Conservation (phyloP, 2,797 vertebrate genomes). For the Holocentrus rufus region DNA sequence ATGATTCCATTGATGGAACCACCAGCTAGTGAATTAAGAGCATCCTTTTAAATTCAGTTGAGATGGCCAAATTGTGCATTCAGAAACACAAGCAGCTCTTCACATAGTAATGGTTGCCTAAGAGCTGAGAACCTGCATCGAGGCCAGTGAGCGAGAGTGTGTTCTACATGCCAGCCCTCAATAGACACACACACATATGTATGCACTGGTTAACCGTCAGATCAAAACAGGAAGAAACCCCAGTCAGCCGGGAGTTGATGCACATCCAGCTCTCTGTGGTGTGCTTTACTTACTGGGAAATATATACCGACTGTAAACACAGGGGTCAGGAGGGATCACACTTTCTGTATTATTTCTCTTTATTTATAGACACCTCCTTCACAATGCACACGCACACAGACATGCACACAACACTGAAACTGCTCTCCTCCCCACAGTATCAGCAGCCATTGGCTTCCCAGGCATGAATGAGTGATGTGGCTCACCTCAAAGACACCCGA, state of each 20-base stretch:
- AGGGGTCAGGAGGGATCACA: constrained; percentile 16
- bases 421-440: constrained; percentile 8
- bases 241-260: constrained; percentile 15
- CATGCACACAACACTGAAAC: background rate
- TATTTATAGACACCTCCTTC: background rate
- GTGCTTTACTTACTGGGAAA: background rate
- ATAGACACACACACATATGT: background rate
- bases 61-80: no score
- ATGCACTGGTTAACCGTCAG: background rate
- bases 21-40: no score
- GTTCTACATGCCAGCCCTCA: no score
- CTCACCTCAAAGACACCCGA: constrained; percentile 24
- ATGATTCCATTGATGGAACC: no score
- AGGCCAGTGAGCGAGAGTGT: no score
- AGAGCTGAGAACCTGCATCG: no score
- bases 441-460: constrained; percentile 15
- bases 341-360: background rate
- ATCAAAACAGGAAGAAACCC: constrained; percentile 13
- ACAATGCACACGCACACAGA: constrained; percentile 14
- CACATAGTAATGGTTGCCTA: no score
- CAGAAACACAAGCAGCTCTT: no score
- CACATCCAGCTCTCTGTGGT: constrained; percentile 9
- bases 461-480: constrained; percentile 28
- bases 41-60: no score
- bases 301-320: constrained; percentile 11